These are phyloP conservation scores for Serilophus lunatus DNA, from an alignment of 2,113 vertebrate species.

Conservation along the genomic window DNA sequence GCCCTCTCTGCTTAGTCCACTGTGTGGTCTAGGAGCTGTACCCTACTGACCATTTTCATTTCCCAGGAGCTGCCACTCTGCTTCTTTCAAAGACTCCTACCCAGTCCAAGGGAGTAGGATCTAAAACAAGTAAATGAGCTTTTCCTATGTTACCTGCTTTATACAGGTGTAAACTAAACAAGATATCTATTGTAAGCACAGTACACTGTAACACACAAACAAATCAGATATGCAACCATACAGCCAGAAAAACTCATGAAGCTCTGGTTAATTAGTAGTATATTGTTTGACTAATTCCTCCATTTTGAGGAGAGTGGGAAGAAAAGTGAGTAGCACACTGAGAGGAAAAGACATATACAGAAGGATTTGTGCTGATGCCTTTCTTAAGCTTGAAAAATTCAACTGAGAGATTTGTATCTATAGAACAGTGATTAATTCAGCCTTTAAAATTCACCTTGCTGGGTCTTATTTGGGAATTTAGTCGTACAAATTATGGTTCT, in stretches of 20 bases:
- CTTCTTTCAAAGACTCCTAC: background rate
- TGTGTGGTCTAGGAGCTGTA: background rate
- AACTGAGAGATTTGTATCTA: background rate
- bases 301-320: background rate
- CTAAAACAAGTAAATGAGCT: background rate
- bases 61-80: background rate
- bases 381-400: constrained; percentile 9
- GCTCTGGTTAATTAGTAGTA: background rate
- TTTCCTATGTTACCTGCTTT: background rate
- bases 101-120: background rate
- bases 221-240: background rate
- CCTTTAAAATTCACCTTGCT: constrained; percentile 44
- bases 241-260: background rate
- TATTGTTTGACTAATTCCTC: background rate
- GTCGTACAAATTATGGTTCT: constrained; percentile 44
- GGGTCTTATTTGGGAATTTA: constrained; percentile 29
- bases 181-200: background rate
- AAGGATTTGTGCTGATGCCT: background rate
- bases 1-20: background rate
- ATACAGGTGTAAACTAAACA: background rate
- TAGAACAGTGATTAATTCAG: constrained; percentile 29
- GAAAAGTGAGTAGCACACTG: background rate
- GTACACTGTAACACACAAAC: background rate
- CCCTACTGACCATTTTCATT: background rate
- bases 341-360: background rate